Percentiles rank a stretch among this genome's conserved stretches.
phyloP scores from a whole-genome alignment of 2,888 invertebrate species.

The Lamproptera curius region DNA sequence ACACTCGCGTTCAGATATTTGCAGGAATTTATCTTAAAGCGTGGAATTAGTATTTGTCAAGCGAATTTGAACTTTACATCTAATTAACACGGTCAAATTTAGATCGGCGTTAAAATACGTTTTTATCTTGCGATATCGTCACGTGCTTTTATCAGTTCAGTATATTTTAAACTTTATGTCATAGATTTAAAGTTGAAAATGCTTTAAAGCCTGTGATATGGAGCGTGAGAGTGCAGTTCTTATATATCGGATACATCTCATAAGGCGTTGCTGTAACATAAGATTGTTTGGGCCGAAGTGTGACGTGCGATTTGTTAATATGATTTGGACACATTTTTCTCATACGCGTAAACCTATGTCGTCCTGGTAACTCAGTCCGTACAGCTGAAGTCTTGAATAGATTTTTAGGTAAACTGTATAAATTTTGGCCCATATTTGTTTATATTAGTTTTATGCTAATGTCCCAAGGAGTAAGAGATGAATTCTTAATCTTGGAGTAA shows the following conservation, averaged over 20 bases:
- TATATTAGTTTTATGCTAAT: too few species aligned
- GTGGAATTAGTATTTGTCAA: background rate
- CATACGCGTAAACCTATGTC: background rate
- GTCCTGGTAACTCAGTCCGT: background rate
- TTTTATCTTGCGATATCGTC: slow-evolving; percentile 11
- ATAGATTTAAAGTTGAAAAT: slow-evolving; percentile 1
- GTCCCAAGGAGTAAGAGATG: too few species aligned
- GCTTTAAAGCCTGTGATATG: background rate
- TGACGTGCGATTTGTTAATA: slow-evolving; percentile 17
- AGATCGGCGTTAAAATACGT: background rate
- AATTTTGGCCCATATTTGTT: too few species aligned
- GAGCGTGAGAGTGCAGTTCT: slow-evolving; percentile 22
- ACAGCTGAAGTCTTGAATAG: too few species aligned
- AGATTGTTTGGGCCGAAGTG: slow-evolving; percentile 18
- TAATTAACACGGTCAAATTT: background rate
- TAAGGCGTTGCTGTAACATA: slow-evolving; percentile 14
- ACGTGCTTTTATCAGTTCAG: background rate
- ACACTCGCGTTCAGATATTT: slow-evolving; percentile 1
- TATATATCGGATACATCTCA: slow-evolving; percentile 21
- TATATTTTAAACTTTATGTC: background rate
- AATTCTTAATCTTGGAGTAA: too few species aligned
- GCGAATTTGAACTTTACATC: slow-evolving; percentile 3
- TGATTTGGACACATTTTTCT: slow-evolving; percentile 11
- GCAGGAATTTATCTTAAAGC: background rate
- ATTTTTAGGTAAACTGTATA: too few species aligned